Percentiles rank a stretch among this genome's conserved stretches.
Evolutionary conservation across 2,113 vertebrate genomes (phyloP).

Genomic region (Xenopus laevis): DNA sequence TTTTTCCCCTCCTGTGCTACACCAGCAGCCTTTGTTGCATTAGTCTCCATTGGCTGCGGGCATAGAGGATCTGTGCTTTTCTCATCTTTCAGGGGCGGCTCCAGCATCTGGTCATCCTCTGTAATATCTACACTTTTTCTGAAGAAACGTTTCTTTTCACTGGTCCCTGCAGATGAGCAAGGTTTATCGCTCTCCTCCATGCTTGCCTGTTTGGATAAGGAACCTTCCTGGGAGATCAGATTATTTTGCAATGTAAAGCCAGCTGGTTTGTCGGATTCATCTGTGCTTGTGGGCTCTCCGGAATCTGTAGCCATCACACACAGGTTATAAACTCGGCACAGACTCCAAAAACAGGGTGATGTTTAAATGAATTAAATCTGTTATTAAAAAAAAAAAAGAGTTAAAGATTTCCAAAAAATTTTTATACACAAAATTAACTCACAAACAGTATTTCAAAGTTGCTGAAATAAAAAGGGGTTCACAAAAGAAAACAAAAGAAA

Average conservation of each 20-base stretch:
- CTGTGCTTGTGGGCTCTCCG: constrained; percentile 81
- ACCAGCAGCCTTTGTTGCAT: constrained; percentile 38
- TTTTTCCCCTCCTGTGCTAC: constrained; percentile 52
- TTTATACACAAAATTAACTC: too few relatives aligned
- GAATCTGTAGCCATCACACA: constrained; percentile 84
- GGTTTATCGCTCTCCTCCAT: constrained; percentile 50
- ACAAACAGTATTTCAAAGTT: too few relatives aligned
- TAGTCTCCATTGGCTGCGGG: constrained; percentile 42
- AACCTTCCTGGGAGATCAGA: constrained; percentile 55
- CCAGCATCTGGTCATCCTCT: constrained; percentile 53
- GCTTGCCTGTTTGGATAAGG: constrained; percentile 55
- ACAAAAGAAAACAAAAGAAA: too few relatives aligned
- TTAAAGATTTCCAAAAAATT: too few relatives aligned
- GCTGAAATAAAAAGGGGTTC: too few relatives aligned
- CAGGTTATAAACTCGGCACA: constrained; percentile 13
- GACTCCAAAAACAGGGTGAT: too few relatives aligned
- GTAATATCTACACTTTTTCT: constrained; percentile 82
- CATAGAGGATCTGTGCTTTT: constrained; percentile 37
- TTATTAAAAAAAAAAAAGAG: too few relatives aligned
- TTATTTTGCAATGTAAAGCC: constrained; percentile 59
- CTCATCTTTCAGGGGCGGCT: constrained; percentile 51
- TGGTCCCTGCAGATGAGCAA: constrained; percentile 54
- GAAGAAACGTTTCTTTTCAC: constrained; percentile 81
- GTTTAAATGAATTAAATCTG: too few relatives aligned
- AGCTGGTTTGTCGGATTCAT: constrained; percentile 83